These are phyloP conservation scores for Lithophane ornitopus DNA, from an alignment of 2,888 invertebrate species.

Conservation along the genomic window DNA sequence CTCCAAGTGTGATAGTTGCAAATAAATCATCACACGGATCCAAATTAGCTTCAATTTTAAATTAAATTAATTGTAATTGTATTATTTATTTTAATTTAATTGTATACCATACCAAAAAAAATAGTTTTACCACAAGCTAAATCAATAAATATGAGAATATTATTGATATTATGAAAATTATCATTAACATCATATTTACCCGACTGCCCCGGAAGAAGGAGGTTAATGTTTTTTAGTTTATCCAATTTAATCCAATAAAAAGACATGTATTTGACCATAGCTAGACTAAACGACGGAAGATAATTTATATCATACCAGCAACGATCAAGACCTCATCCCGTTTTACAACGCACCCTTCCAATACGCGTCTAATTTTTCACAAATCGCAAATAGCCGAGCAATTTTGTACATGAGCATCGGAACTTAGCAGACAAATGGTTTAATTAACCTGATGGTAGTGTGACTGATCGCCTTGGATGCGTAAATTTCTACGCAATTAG, in stretches of 20 bases:
- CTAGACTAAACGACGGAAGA: neutral
- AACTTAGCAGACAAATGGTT: slow-evolving; percentile 89
- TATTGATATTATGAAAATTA: no score
- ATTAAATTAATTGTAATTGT: no score
- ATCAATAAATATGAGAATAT: neutral
- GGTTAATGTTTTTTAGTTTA: no score
- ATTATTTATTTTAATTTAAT: no score
- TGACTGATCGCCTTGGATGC: slow-evolving; percentile 88
- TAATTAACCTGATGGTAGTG: slow-evolving; percentile 89
- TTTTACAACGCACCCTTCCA: slow-evolving; percentile 56
- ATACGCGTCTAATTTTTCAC: slow-evolving; percentile 67
- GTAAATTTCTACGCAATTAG: slow-evolving; percentile 89
- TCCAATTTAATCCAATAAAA: neutral
- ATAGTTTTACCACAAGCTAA: neutral
- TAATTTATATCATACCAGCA: neutral
- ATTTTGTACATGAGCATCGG: slow-evolving; percentile 74
- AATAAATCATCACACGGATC: neutral
- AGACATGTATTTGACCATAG: no score
- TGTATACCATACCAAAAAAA: no score
- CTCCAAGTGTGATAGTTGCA: neutral
- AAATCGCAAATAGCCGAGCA: slow-evolving; percentile 72
- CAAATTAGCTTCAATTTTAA: neutral
- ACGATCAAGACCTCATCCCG: slow-evolving; percentile 53
- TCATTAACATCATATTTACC: no score
- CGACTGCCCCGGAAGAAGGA: no score